Evolutionary conservation across 2,888 invertebrate genomes (phyloP), one percentile per base, ranked within the genome.

Genomic region (Azorinus chamasolen): DNA sequence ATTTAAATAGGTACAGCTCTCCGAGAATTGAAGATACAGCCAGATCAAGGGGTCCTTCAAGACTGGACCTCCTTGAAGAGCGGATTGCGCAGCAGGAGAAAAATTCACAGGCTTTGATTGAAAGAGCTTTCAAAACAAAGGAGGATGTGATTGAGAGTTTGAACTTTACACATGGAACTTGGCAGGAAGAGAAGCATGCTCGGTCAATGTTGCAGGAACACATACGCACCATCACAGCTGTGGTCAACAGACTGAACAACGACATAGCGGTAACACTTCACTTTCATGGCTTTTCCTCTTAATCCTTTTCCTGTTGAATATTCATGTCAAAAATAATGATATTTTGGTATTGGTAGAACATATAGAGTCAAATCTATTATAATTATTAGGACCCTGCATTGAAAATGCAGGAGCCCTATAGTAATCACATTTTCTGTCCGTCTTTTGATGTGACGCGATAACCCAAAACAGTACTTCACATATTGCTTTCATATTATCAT

Each of bases 91-190:
- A 87, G 39, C 91, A 91, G 55, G 93, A 93, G 76, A 79, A 86
- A 51, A 90, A 84, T 58, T 89, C 92, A n/a, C 88, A 89, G 61
- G 78, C 79, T 5, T 79, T 92, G 46, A 79, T 93, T n/a, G 92
- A 92, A 64, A 80, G 88, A 66, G 91, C 92, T 0, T 89, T 88
- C 66, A 91, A 88, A 77, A 89, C 90, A 27, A 91, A 92, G 66
- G 91, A 92, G 57, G 92, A 93, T 80, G 89, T 92, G 25, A 88
- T 92, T 25, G 91, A 92, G 55, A 92, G 90, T 83, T 84, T 92
- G 59, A 91, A 91, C 65, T 88, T 89, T 70, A 92, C 90, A 14
- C 91, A 92, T 61, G 92, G 92, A 4, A 90, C 92, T 2, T 92
- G 92, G 92, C 90, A 92, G 75, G 92, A 92, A 55, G 92, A 92